These are phyloP conservation scores for Goniozus legneri DNA, from an alignment of 1,140 invertebrate genomes.

Conservation along the genomic window DNA sequence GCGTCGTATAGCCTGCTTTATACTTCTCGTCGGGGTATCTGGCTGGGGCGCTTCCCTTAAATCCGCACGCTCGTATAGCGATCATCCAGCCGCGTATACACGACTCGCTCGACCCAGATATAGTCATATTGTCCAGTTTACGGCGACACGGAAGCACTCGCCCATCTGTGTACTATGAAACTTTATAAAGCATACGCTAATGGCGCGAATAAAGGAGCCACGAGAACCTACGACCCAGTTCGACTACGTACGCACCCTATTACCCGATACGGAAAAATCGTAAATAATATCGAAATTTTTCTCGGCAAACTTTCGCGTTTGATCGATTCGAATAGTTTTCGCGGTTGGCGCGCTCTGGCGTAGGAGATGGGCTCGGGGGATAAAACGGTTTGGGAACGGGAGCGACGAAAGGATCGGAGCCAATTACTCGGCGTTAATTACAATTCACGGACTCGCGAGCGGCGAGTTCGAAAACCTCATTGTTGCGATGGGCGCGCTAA, in stretches of 20 bases:
- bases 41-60: neutral
- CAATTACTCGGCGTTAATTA: no score
- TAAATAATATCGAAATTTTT: neutral
- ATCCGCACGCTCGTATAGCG: neutral
- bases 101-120: neutral
- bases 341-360: no score
- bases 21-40: constrained; percentile 1
- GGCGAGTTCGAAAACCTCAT: no score
- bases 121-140: constrained; percentile 6
- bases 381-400: no score
- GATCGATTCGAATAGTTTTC: no score
- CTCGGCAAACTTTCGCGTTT: neutral
- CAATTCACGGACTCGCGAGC: no score
- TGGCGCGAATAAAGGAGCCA: neutral
- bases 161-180: constrained; percentile 2
- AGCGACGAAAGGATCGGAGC: no score
- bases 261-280: no score
- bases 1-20: constrained; percentile 20
- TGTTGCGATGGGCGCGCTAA: no score
- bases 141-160: neutral
- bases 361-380: no score
- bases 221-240: no score
- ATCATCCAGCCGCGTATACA: neutral
- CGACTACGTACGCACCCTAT: no score
- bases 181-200: constrained; percentile 2